Base-by-base conservation (phyloP, 2,113 vertebrate species). In the Tenebrosternarchus preto region DNA sequence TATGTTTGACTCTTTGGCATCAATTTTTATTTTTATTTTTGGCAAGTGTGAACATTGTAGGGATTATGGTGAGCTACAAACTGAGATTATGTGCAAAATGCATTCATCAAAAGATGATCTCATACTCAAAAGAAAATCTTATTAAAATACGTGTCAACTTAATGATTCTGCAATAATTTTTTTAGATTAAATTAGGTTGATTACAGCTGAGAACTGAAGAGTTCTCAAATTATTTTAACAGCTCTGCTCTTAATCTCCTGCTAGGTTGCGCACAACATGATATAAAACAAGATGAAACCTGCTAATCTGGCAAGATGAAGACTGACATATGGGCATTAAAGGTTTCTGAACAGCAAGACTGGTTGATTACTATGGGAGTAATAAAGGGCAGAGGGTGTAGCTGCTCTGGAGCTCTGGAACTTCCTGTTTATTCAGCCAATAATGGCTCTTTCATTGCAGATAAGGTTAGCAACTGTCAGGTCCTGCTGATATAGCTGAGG, bases 361-460 rank as follows among this genome's bases (percentile, higher is more conserved):
- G 64, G 63, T 39, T 57, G n/a, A 24, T 53, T 33, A 84, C 90
- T 86, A 91, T 88, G 89, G 88, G 86, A 89, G 83, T 87, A 63
- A 61, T 84, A 66, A 78, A 82, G 83, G 83, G 59, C 24, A 24
- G 5, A 9, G n/a, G 2, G 22, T 22, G 24, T 80, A 86, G 88
- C 88, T 83, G 78, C 82, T 90, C 86, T 91, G 86, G 90, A 76
- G 74, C 33, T 84, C 8, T 50, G 12, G 84, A 67, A 81, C 87
- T 90, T 91, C 88, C 90, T 89, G 85, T 85, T 76, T 69, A 69
- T 74, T 4, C 27, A 80, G 33, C 72, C 75, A 79, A 64, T 56
- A 72, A 70, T 68, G 83, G 68, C 82, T 57, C 82, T 84, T 84
- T 67, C 84, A 82, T 16, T 80, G 43, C 80, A 88, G 89, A 90